Percentiles rank a stretch among this genome's conserved stretches.
Conservation (phyloP, 2,113 vertebrate genomes). For the Brachypteracias leptosomus region DNA sequence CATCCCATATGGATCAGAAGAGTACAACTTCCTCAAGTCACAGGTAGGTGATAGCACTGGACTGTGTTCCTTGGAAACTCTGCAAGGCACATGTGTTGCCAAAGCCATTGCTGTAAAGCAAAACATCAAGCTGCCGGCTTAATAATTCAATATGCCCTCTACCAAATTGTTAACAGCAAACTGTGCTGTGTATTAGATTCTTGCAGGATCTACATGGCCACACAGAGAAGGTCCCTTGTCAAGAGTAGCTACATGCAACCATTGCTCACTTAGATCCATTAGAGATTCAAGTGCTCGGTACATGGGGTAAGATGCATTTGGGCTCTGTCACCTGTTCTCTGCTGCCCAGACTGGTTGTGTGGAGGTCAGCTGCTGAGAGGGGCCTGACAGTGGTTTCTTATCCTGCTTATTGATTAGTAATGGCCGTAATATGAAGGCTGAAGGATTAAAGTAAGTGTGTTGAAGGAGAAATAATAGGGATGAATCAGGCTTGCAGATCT, state of each 20-base stretch:
- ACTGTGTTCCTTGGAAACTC: not conserved
- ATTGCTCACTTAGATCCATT: not conserved
- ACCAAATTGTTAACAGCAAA: not conserved
- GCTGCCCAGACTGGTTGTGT: not conserved
- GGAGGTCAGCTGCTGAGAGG: not conserved
- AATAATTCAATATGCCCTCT: not conserved
- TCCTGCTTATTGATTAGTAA: not conserved
- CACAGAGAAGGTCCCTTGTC: not conserved
- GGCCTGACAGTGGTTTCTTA: not conserved
- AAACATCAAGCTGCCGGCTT: not conserved
- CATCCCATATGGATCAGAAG: constrained; percentile 81
- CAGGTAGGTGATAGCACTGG: constrained; percentile 77
- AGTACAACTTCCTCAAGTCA: constrained; percentile 85
- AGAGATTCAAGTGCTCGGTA: not conserved
- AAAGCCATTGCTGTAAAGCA: not conserved
- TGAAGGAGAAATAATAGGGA: not conserved
- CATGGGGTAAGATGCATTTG: not conserved
- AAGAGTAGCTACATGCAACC: not conserved
- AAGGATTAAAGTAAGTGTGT: not conserved
- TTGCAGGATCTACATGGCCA: not conserved
- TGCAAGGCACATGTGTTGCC: not conserved
- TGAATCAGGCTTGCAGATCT: not conserved
- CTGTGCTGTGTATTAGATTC: not conserved
- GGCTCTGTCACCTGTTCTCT: not conserved
- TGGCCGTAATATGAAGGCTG: not conserved